Percentiles rank a stretch among this genome's conserved stretches.
phyloP scores from a whole-genome alignment of 2,888 invertebrate species.

The Drepanosiphum platanoidis region DNA sequence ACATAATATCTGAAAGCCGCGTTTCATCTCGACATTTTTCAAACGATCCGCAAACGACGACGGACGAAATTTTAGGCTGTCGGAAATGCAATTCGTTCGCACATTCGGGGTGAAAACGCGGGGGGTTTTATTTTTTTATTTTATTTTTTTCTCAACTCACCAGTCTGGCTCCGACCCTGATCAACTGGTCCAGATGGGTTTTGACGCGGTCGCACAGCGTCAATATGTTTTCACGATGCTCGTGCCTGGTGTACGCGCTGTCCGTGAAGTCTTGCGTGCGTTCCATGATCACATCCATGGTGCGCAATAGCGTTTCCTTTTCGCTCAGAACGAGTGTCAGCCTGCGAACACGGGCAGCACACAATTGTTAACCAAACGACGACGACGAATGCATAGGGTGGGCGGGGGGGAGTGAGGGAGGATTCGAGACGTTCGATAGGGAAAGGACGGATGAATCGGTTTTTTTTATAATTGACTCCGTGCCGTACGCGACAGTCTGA shows the following conservation, averaged over 20 bases:
- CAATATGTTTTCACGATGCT: constrained; percentile 94
- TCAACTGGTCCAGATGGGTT: constrained; percentile 89
- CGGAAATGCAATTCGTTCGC: background rate
- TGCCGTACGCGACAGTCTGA: background rate
- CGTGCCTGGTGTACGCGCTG: constrained; percentile 97
- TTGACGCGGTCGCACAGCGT: constrained; percentile 83
- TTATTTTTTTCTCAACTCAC: too few relatives aligned
- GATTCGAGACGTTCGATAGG: background rate
- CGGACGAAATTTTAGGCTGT: too few relatives aligned
- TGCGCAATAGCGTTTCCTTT: constrained; percentile 83
- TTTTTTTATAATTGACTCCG: constrained; percentile 42
- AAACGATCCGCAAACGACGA: too few relatives aligned
- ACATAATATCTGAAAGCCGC: too few relatives aligned
- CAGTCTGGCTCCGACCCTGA: constrained; percentile 85
- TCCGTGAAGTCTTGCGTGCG: constrained; percentile 98
- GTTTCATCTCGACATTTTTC: too few relatives aligned
- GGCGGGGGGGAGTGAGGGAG: background rate
- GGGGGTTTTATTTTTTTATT: too few relatives aligned
- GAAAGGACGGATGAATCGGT: constrained; percentile 18
- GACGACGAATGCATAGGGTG: background rate
- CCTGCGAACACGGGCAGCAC: constrained; percentile 36
- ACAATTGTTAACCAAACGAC: background rate
- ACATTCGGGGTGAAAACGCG: too few relatives aligned
- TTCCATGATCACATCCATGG: constrained; percentile 91
- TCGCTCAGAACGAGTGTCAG: constrained; percentile 63